phyloP scores from a whole-genome alignment of 2,113 vertebrate species.

The Hassar affinis region DNA sequence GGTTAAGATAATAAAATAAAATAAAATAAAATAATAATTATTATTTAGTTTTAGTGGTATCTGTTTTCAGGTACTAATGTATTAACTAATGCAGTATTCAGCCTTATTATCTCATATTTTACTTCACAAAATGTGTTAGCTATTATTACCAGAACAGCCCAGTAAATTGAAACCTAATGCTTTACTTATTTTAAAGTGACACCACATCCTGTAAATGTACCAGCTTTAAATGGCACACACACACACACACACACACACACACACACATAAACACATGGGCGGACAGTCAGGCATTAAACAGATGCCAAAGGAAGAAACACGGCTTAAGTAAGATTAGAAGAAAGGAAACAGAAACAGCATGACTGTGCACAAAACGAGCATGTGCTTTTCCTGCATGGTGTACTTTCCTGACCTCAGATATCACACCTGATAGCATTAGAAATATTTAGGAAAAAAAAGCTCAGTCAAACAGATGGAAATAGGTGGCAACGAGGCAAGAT shows the following conservation, averaged over 20 bases:
- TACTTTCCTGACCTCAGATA: background rate
- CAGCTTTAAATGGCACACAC: background rate
- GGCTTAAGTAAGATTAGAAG: constrained; percentile 23
- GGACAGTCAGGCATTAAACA: background rate
- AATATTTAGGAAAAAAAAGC: background rate
- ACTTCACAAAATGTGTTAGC: background rate
- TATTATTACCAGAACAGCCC: background rate
- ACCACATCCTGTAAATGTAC: background rate
- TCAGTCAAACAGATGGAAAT: background rate
- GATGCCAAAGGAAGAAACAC: background rate
- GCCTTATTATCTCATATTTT: background rate
- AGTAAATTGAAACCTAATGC: background rate
- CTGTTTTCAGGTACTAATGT: background rate
- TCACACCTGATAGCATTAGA: background rate
- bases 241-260: background rate
- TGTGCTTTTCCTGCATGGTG: background rate
- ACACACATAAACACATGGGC: background rate
- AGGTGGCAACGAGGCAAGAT: background rate
- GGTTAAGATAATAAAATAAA: too few species aligned
- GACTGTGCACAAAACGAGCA: constrained; percentile 7
- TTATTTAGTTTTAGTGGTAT: too few species aligned
- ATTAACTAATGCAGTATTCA: background rate
- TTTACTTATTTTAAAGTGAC: background rate
- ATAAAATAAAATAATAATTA: too few species aligned
- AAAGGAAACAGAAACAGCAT: constrained; percentile 35